Evolutionary conservation across 2,888 invertebrate genomes (phyloP).

Genomic region (Eumerus sabulonum): DNA sequence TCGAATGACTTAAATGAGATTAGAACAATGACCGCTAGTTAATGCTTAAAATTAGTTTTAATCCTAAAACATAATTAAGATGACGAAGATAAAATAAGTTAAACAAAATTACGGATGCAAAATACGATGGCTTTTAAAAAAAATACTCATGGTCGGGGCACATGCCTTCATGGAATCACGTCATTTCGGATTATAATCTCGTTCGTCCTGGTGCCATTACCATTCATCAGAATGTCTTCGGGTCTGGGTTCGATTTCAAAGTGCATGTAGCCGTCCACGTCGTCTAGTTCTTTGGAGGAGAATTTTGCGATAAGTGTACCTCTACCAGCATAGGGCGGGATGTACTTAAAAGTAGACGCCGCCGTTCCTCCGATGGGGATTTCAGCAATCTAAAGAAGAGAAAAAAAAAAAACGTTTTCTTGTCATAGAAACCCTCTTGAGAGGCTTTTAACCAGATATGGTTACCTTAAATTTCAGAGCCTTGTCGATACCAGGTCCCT

Average conservation of each 20-base stretch:
- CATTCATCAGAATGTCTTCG: constrained; percentile 75
- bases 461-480: constrained; percentile 85
- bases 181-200: constrained; percentile 76
- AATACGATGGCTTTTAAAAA: constrained; percentile 31
- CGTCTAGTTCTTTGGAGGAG: constrained; percentile 90
- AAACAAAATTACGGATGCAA: background rate
- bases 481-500: constrained; percentile 89
- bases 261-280: constrained; percentile 92
- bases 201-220: constrained; percentile 71
- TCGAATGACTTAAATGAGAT: too few species aligned
- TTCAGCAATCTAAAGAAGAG: constrained; percentile 74
- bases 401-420: too few species aligned
- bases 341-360: constrained; percentile 86
- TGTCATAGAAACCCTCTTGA: too few species aligned
- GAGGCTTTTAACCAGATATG: too few species aligned
- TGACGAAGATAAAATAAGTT: constrained; percentile 21
- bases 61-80: constrained; percentile 24
- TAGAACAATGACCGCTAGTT: constrained; percentile 23
- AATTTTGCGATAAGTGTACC: constrained; percentile 93
- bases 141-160: constrained; percentile 1
- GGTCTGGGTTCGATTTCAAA: constrained; percentile 83
- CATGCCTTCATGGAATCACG: constrained; percentile 72
- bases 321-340: constrained; percentile 88
- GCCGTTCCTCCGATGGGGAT: constrained; percentile 84
- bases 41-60: constrained; percentile 34